phyloP scores from a whole-genome alignment of 2,113 vertebrate species.

The Engystomops pustulosus region DNA sequence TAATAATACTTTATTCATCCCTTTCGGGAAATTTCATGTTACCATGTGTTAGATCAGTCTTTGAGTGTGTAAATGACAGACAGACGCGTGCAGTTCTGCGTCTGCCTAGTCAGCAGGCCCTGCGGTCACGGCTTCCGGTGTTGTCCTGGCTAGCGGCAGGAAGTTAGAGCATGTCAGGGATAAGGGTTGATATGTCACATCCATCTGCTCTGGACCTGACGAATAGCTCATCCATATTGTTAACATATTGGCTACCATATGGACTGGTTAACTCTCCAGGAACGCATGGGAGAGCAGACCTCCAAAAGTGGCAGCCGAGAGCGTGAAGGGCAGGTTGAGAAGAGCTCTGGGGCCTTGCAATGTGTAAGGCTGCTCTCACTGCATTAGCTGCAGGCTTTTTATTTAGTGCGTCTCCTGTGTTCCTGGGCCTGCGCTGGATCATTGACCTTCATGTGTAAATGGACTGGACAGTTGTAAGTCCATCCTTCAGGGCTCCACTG shows the following conservation, averaged over 20 bases:
- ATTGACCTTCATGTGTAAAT: slow-evolving; percentile 77
- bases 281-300: slow-evolving; percentile 74
- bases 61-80: not conserved
- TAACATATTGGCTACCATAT: slow-evolving; percentile 75
- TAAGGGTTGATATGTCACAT: slow-evolving; percentile 68
- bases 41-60: no score
- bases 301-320: slow-evolving; percentile 71
- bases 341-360: slow-evolving; percentile 68
- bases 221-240: slow-evolving; percentile 71
- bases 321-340: slow-evolving; percentile 72
- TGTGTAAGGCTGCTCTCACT: slow-evolving; percentile 67
- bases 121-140: slow-evolving; percentile 30
- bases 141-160: slow-evolving; percentile 64
- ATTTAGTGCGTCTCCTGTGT: slow-evolving; percentile 42
- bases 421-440: slow-evolving; percentile 74
- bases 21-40: no score
- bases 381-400: slow-evolving; percentile 55
- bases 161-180: slow-evolving; percentile 79
- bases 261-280: slow-evolving; percentile 74
- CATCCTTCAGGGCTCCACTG: slow-evolving; percentile 70
- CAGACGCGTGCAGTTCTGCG: not conserved
- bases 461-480: slow-evolving; percentile 78
- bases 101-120: slow-evolving; percentile 11
- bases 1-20: no score
- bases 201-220: slow-evolving; percentile 71